Evolutionary conservation across 2,113 vertebrate species (phyloP).

Genomic region (Ancistrus triradiatus): DNA sequence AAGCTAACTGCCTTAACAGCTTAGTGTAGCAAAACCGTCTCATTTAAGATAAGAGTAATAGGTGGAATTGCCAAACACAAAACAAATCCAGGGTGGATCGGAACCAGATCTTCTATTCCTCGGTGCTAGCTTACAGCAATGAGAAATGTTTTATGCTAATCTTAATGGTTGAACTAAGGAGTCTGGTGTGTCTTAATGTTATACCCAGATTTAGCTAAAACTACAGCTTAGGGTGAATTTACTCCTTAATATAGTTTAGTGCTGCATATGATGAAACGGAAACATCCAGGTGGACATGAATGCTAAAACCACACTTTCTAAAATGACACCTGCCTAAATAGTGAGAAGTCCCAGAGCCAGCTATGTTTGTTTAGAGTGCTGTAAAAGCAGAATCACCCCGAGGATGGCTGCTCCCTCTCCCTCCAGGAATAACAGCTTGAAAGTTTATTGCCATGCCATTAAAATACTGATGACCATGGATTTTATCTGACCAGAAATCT

Average conservation of each 20-base stretch:
- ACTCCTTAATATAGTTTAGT: neutral
- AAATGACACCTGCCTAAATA: slow-evolving; percentile 42
- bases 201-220: too few species aligned
- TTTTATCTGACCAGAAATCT: neutral
- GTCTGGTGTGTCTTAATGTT: too few species aligned
- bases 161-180: too few species aligned
- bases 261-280: neutral
- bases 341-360: slow-evolving; percentile 27
- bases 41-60: slow-evolving; percentile 10
- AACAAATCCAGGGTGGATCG: slow-evolving; percentile 35
- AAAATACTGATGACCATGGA: slow-evolving; percentile 1
- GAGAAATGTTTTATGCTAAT: too few species aligned
- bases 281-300: slow-evolving; percentile 46
- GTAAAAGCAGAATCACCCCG: slow-evolving; percentile 29
- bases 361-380: slow-evolving; percentile 35
- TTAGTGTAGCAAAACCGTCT: slow-evolving; percentile 14
- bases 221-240: too few species aligned
- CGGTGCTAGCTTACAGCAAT: neutral
- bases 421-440: slow-evolving; percentile 1
- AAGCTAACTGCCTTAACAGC: slow-evolving; percentile 20
- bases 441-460: slow-evolving; percentile 15
- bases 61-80: slow-evolving; percentile 3
- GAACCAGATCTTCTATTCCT: slow-evolving; percentile 28
- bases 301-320: slow-evolving; percentile 59
- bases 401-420: neutral